Evolutionary conservation across 2,113 vertebrate species (phyloP).

Genomic region (Pelvicachromis taeniatus): DNA sequence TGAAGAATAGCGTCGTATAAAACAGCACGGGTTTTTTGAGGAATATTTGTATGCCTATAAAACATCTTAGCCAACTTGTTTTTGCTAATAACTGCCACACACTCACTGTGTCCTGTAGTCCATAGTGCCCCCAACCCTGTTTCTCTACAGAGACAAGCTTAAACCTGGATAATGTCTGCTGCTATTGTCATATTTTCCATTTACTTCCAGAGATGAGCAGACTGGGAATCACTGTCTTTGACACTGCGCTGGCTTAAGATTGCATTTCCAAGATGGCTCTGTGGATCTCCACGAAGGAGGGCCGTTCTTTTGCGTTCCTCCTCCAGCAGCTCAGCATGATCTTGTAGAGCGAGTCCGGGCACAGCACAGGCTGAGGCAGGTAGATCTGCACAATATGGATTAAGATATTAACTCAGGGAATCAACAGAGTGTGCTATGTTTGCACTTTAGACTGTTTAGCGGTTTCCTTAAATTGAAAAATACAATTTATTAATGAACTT

Average conservation of each 20-base stretch:
- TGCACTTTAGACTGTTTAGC: not conserved
- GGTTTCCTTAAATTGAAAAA: not conserved
- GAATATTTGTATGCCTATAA: conserved; percentile 3
- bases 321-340: conserved; percentile 97
- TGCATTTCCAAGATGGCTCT: conserved; percentile 78
- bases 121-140: conserved; percentile 1
- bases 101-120: conserved; percentile 42
- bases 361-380: conserved; percentile 88
- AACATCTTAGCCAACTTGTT: not conserved
- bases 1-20: not conserved
- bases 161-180: conserved; percentile 43
- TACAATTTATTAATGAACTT: not conserved
- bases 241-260: conserved; percentile 41
- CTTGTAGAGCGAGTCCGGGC: conserved; percentile 91
- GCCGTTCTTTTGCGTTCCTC: conserved; percentile 90
- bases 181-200: not conserved
- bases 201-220: conserved; percentile 12
- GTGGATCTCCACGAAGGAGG: conserved; percentile 91
- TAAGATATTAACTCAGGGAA: not conserved
- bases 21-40: not conserved
- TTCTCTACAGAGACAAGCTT: conserved; percentile 27
- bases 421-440: not conserved
- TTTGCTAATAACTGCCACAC: conserved; percentile 14
- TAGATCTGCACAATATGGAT: conserved; percentile 77
- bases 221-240: conserved; percentile 34